Conservation (phyloP, 1,140 invertebrate species). For the Anastatus disparis region DNA sequence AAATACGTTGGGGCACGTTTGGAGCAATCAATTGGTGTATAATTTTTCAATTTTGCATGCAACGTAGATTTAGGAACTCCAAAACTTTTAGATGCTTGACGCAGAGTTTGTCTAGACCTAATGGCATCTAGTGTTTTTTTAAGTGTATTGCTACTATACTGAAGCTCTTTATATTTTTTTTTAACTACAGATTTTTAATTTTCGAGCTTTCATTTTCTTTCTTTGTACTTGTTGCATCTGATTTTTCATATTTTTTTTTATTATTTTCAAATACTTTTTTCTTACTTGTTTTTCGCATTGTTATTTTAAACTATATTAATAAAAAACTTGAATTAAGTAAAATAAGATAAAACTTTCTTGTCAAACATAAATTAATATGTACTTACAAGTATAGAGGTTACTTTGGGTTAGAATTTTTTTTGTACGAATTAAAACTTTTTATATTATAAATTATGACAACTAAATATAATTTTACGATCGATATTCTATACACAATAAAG, state of each 20-base stretch:
- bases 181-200: neutral
- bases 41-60: neutral
- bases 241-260: neutral
- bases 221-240: neutral
- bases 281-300: neutral
- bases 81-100: neutral
- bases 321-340: too few relatives aligned
- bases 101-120: neutral
- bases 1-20: neutral
- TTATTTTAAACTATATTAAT: too few relatives aligned
- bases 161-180: too few relatives aligned
- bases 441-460: neutral
- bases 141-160: too few relatives aligned
- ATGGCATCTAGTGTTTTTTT: too few relatives aligned
- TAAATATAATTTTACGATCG: neutral
- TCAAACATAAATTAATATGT: neutral
- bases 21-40: neutral
- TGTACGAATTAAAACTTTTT: neutral
- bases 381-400: too few relatives aligned
- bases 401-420: neutral
- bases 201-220: neutral
- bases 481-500: neutral
- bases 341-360: too few relatives aligned
- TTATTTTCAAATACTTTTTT: neutral
- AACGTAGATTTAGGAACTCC: conserved; percentile 19